phyloP scores from a whole-genome alignment of 1,140 invertebrate genomes.

The Musca vetustissima region DNA sequence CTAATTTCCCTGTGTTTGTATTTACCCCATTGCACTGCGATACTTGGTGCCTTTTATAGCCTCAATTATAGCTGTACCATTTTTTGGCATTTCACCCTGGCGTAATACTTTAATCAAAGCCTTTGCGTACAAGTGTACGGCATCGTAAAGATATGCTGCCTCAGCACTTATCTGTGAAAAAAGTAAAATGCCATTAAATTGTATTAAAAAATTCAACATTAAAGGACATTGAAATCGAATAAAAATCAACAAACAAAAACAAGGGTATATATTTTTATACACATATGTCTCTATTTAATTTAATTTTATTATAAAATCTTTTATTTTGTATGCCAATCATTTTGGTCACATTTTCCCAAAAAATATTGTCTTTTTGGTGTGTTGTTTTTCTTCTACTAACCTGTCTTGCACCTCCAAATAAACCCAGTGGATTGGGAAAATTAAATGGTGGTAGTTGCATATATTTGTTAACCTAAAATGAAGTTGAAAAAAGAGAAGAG shows the following conservation, averaged over 20 bases:
- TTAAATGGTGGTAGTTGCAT: slow-evolving; percentile 81
- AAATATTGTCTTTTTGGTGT: too few species aligned
- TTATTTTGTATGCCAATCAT: too few species aligned
- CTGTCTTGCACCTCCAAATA: slow-evolving; percentile 71
- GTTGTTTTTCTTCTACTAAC: slow-evolving; percentile 52
- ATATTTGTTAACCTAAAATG: slow-evolving; percentile 69
- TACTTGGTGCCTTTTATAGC: slow-evolving; percentile 75
- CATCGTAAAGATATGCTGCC: slow-evolving; percentile 90
- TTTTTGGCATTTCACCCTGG: slow-evolving; percentile 65
- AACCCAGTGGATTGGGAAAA: slow-evolving; percentile 75
- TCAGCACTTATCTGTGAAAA: slow-evolving; percentile 74
- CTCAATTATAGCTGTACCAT: slow-evolving; percentile 72
- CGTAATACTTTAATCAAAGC: slow-evolving; percentile 70
- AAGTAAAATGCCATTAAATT: neutral
- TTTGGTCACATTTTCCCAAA: too few species aligned
- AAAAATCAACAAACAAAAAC: neutral
- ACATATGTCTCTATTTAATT: too few species aligned
- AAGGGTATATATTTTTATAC: too few species aligned
- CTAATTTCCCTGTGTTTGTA: slow-evolving; percentile 18
- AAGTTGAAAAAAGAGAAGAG: neutral
- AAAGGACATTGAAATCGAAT: neutral
- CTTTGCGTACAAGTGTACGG: slow-evolving; percentile 80
- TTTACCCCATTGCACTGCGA: slow-evolving; percentile 82
- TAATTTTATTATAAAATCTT: too few species aligned
- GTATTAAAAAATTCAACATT: neutral